Conservation (phyloP, 2,113 vertebrate species). For the Macrotis lagotis region DNA sequence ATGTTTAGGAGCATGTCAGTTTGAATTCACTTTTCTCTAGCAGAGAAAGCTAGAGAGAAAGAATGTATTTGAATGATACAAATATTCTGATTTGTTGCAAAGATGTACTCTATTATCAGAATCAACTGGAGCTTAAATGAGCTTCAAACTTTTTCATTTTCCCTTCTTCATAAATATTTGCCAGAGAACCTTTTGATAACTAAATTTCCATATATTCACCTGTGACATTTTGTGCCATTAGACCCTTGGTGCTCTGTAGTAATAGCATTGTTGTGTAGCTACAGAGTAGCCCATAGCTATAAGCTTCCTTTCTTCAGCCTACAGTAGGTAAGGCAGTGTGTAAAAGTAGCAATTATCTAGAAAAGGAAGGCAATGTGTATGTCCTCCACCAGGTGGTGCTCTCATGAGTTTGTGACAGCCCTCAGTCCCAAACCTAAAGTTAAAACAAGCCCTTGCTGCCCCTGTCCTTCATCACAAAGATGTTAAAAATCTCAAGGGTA, state of each 20-base stretch:
- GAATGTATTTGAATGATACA: background rate
- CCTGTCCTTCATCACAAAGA: background rate
- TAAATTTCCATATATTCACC: background rate
- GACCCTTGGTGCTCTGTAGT: background rate
- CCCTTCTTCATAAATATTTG: background rate
- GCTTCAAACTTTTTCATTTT: background rate
- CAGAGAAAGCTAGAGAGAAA: background rate
- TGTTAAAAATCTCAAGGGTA: background rate
- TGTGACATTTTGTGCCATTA: background rate
- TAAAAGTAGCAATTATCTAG: background rate
- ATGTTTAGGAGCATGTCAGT: background rate
- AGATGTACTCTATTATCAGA: background rate
- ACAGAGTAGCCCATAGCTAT: background rate
- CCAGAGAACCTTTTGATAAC: background rate
- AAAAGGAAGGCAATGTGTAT: background rate
- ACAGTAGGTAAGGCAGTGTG: background rate
- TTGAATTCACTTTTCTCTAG: background rate
- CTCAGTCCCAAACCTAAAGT: background rate
- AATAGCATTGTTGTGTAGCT: background rate
- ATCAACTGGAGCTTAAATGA: background rate
- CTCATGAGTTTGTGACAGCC: background rate
- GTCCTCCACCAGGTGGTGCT: background rate
- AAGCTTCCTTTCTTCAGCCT: background rate
- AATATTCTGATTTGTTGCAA: background rate
- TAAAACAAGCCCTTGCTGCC: background rate